A percentile compares a stretch with the other conserved stretches of the same genome.
These are phyloP conservation scores for Drosophila neonasuta DNA, from an alignment of 2,888 invertebrate genomes.

Conservation along the genomic window DNA sequence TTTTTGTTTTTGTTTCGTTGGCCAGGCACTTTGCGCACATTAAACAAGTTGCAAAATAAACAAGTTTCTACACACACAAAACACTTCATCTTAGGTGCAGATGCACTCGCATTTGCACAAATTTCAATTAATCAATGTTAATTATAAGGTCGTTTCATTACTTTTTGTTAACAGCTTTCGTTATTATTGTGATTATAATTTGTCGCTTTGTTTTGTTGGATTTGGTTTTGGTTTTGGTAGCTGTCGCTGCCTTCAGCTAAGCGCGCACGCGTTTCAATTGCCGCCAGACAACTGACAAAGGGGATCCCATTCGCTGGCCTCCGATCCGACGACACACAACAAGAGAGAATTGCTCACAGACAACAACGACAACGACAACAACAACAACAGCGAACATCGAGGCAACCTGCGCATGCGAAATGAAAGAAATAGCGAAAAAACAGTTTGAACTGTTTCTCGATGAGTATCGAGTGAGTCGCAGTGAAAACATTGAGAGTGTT, in stretches of 20 bases:
- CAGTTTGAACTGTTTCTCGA: conserved; percentile 21
- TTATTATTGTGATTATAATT: conserved; percentile 12
- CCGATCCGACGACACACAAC: conserved; percentile 19
- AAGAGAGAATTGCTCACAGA: conserved; percentile 17
- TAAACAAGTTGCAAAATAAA: conserved; percentile 39
- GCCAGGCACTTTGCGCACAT: conserved; percentile 27
- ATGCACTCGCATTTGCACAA: conserved; percentile 5
- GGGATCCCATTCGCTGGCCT: conserved; percentile 39
- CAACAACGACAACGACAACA: conserved; percentile 21
- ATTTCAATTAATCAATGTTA: background rate
- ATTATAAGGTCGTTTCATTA: conserved; percentile 13
- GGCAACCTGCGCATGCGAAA: conserved; percentile 67
- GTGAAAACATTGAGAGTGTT: conserved; percentile 17
- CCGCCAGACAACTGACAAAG: conserved; percentile 64
- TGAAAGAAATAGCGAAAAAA: conserved; percentile 38
- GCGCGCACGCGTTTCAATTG: conserved; percentile 72
- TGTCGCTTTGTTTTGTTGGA: conserved; percentile 4
- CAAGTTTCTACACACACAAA: conserved; percentile 38
- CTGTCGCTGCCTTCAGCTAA: conserved; percentile 57
- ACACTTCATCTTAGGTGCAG: conserved; percentile 5
- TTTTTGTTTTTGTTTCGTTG: conserved; percentile 33
- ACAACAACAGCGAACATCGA: conserved; percentile 18
- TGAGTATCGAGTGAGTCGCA: conserved; percentile 16
- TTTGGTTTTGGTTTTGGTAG: conserved; percentile 25
- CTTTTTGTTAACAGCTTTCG: conserved; percentile 24